Evolutionary conservation across 92 coral and sea anemone species (phyloP).

Genomic region (Epizoanthus rinbou): DNA sequence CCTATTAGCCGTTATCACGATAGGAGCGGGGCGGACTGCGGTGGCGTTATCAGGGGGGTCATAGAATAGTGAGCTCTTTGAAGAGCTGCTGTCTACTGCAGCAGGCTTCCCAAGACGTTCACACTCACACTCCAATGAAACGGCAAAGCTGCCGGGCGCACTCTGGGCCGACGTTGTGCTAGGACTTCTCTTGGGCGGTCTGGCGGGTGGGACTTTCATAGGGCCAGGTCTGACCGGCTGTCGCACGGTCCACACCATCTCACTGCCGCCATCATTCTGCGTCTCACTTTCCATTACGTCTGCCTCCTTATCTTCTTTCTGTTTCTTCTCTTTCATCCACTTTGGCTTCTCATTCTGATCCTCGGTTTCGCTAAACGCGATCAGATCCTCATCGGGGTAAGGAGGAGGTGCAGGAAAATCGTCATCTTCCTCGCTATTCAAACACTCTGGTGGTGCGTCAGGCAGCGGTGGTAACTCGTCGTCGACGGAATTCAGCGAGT

Average conservation of each 20-base stretch:
- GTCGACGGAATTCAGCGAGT: background rate
- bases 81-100: constrained; percentile 40
- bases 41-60: constrained; percentile 55
- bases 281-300: constrained; percentile 25
- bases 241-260: constrained; percentile 32
- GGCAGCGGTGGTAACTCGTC: constrained; percentile 72
- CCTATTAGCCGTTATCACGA: constrained; percentile 66
- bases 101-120: constrained; percentile 53
- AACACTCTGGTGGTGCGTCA: constrained; percentile 48
- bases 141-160: constrained; percentile 33
- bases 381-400: constrained; percentile 59
- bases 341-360: constrained; percentile 44
- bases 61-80: constrained; percentile 60
- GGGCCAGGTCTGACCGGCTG: background rate
- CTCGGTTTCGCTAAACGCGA: constrained; percentile 67
- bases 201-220: background rate
- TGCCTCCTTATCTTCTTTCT: constrained; percentile 29
- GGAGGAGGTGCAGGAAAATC: constrained; percentile 80
- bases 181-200: constrained; percentile 38
- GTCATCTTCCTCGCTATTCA: constrained; percentile 58
- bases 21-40: constrained; percentile 79
- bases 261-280: constrained; percentile 40
- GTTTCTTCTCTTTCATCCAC: constrained; percentile 7
- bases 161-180: constrained; percentile 35
- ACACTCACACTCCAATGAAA: constrained; percentile 76